Conservation (phyloP, 2,888 invertebrate genomes). For the Lepidocyrtinus sp. region DNA sequence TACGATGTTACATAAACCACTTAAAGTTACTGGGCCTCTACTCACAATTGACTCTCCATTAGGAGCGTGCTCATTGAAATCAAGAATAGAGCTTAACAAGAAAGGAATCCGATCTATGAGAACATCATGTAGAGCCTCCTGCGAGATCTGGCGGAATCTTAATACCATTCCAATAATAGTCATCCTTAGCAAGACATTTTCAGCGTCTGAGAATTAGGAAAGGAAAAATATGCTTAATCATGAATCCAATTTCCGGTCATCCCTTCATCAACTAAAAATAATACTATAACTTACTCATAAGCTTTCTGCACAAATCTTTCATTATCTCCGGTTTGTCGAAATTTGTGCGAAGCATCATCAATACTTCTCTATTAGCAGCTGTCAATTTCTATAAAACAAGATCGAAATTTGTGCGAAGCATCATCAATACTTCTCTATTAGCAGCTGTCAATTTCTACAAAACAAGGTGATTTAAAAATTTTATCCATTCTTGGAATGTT, state of each 20-base stretch:
- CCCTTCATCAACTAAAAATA: not conserved
- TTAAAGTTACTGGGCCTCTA: too few species aligned
- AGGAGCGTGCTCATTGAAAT: conserved; percentile 93
- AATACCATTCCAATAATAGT: conserved; percentile 98
- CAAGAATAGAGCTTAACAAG: conserved; percentile 92
- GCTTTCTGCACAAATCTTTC: conserved; percentile 93
- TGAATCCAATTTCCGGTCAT: too few species aligned
- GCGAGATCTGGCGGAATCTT: conserved; percentile 94
- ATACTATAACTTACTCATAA: conserved; percentile 77
- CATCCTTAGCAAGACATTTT: conserved; percentile 96
- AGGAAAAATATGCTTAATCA: not conserved
- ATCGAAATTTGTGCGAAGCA: conserved; percentile 96
- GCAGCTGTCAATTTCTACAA: conserved; percentile 83
- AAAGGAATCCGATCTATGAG: conserved; percentile 96
- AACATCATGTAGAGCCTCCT: conserved; percentile 94
- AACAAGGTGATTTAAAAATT: too few species aligned
- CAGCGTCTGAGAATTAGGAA: conserved; percentile 78
- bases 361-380: conserved; percentile 91
- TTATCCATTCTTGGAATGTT: too few species aligned
- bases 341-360: conserved; percentile 91
- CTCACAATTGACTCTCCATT: conserved; percentile 84
- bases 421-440: conserved; percentile 93
- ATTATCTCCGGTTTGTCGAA: conserved; percentile 99
- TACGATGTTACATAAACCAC: too few species aligned
- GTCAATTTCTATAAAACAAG: conserved; percentile 82